A percentile compares a stretch with the other conserved stretches of the same genome.
phyloP scores from a whole-genome alignment of 1,140 invertebrate species.

The Aphelinus certus region DNA sequence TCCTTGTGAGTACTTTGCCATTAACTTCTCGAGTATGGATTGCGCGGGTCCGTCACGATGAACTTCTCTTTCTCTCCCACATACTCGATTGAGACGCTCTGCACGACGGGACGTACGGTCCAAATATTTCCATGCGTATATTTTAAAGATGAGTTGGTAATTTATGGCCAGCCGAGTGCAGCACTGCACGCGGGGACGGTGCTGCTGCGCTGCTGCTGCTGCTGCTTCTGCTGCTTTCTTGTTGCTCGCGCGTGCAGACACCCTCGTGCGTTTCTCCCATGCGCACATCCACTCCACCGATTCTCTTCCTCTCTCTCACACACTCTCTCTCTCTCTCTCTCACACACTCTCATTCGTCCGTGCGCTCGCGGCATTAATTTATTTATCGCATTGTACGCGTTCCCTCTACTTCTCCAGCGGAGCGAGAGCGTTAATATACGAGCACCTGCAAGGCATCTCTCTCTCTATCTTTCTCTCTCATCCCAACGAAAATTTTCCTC shows the following conservation, averaged over 20 bases:
- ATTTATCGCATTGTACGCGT: slow-evolving; percentile 33
- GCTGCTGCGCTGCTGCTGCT: not conserved
- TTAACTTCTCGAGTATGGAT: not conserved
- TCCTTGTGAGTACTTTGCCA: too few relatives aligned
- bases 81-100: slow-evolving; percentile 7
- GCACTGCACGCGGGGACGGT: not conserved
- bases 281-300: not conserved
- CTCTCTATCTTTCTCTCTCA: not conserved
- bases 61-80: not conserved
- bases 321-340: not conserved
- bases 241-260: not conserved
- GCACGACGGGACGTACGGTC: slow-evolving; percentile 45
- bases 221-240: slow-evolving; percentile 7
- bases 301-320: slow-evolving; percentile 5
- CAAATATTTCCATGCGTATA: slow-evolving; percentile 57
- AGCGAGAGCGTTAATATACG: slow-evolving; percentile 28
- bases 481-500: slow-evolving; percentile 21
- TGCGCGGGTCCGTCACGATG: not conserved
- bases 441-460: not conserved
- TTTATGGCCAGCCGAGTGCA: slow-evolving; percentile 28
- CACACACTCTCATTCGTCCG: not conserved
- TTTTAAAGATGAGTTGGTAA: slow-evolving; percentile 36
- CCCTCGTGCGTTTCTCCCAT: not conserved
- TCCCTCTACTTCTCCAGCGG: not conserved
- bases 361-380: slow-evolving; percentile 29